phyloP scores from a whole-genome alignment of 2,888 invertebrate species.

The Drosophila flavopinicola region DNA sequence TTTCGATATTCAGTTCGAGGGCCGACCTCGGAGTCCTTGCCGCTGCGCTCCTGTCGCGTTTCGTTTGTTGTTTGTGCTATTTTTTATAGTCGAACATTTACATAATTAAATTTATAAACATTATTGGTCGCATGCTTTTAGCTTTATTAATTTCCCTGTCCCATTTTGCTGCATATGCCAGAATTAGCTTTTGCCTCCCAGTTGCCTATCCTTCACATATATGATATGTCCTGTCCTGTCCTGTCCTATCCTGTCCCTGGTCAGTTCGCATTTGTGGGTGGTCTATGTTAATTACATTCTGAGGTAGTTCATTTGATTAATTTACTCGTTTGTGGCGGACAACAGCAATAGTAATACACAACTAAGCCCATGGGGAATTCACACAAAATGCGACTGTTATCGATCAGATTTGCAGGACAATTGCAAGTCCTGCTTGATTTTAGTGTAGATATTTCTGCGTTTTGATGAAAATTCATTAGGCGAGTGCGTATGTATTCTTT shows the following conservation, averaged over 20 bases:
- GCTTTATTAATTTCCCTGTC: slow-evolving; percentile 70
- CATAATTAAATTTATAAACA: slow-evolving; percentile 79
- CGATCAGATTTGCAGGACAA: slow-evolving; percentile 28
- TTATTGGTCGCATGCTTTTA: slow-evolving; percentile 76
- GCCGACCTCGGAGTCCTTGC: not conserved
- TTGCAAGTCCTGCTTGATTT: not conserved
- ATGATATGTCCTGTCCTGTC: too few species aligned
- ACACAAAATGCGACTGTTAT: slow-evolving; percentile 17
- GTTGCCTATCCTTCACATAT: not conserved
- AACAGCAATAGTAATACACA: slow-evolving; percentile 11
- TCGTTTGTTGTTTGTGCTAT: slow-evolving; percentile 9
- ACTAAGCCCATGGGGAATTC: slow-evolving; percentile 11
- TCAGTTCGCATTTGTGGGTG: slow-evolving; percentile 14
- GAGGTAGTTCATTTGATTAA: slow-evolving; percentile 54
- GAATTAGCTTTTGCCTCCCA: slow-evolving; percentile 7
- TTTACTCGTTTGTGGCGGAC: slow-evolving; percentile 41
- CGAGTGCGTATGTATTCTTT: not conserved
- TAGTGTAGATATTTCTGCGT: not conserved
- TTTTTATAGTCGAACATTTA: slow-evolving; percentile 71
- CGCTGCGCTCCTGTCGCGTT: too few species aligned
- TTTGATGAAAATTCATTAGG: slow-evolving; percentile 8
- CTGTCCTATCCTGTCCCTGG: slow-evolving; percentile 1
- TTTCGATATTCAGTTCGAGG: slow-evolving; percentile 13
- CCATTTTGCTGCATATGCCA: slow-evolving; percentile 56
- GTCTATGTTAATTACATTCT: slow-evolving; percentile 69